Base-by-base conservation (phyloP, 1,140 invertebrate genomes). In the Lithobius niger region DNA sequence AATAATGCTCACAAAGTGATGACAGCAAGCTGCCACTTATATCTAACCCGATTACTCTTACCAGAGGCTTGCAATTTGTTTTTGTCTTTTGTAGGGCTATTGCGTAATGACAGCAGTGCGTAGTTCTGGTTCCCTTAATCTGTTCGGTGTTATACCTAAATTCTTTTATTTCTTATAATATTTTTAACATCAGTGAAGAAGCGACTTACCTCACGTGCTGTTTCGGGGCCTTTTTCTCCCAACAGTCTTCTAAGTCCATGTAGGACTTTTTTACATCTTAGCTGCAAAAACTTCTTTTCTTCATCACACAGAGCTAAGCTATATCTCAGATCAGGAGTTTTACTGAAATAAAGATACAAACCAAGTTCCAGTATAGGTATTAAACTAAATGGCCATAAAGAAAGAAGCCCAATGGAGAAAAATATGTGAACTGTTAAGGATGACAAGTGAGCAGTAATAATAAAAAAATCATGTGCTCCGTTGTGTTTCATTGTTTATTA, bases 251-350 rank as follows among this genome's bases (percentile, higher is more conserved):
- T 60, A 59, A 75, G 61, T 2, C 59, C 66, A 28, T 64, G 55
- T n/a, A 67, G 60, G 0, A 67, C 68, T 31, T 65, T 61, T 26
- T 65, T 54, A 27, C 62, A 61, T 27, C 73, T 61, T 4, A 61
- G 59, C 28, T 60, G 56, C 22, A 68, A 59, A 56, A 72, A 75
- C 16, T 66, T 59, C 57, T 73, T 72, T 59, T 75, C 73, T 26
- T 68, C 61, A 18, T 73, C 64, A 64, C 70, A 73, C 19, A 75
- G 55, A 42, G 68, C 68, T 10, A 67, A 48, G 43, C 65, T 64
- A 57, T 61, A 68, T 16, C 67, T 58, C n/a, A 70, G 51, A 59
- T 67, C 66, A 3, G 66, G 60, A 19, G 59, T 59, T 21, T 60
- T 58, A 55, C 66, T 69, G 61, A 10, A 58, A 58, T 40, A 47